Percentiles rank a stretch among this genome's conserved stretches.
Evolutionary conservation across 92 coral and sea anemone genomes (phyloP).

Genomic region (Porites cylindrica): DNA sequence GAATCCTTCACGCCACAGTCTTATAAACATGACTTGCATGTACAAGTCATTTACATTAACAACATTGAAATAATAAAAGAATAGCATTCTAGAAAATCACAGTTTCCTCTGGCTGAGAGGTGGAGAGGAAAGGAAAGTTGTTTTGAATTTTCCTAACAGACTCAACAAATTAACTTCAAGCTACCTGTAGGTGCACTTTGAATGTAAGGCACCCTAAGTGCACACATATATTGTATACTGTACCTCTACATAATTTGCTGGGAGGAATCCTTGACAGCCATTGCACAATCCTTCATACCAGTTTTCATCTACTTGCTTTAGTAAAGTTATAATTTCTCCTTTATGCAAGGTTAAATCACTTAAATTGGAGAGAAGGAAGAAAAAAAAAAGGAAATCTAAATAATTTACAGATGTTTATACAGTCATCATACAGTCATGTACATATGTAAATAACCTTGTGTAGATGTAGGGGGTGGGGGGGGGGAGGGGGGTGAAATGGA

Average conservation of each 20-base stretch:
- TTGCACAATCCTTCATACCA: conserved; percentile 90
- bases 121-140: neutral
- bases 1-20: no score
- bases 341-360: conserved; percentile 88
- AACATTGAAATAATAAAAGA: no score
- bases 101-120: no score
- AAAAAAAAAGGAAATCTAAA: neutral
- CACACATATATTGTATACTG: neutral
- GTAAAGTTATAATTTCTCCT: conserved; percentile 84
- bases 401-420: no score
- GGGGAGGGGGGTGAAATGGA: no score
- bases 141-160: neutral
- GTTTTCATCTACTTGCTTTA: conserved; percentile 94
- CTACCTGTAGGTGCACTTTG: neutral
- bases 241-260: conserved; percentile 97
- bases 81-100: no score
- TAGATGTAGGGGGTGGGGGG: no score
- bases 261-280: conserved; percentile 90
- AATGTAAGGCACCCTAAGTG: neutral
- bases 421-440: no score
- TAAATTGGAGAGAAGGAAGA: neutral
- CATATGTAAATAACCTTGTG: no score
- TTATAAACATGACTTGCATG: no score
- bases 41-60: no score
- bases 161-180: neutral